Evolutionary conservation across 2,797 vertebrate genomes (phyloP).

Genomic region (Rhabdomys pumilio): DNA sequence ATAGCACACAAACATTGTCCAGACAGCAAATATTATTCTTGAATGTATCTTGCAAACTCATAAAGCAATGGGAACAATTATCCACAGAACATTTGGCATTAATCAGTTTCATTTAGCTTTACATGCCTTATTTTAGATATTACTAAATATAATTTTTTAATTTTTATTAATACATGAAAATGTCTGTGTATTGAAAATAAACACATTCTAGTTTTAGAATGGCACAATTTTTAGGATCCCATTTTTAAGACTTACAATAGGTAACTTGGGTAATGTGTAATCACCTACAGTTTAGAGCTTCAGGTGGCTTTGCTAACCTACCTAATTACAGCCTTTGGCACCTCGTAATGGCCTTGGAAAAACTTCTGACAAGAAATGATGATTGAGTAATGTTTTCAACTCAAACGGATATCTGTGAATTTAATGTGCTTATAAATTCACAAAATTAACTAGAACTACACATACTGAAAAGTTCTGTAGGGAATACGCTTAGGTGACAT

Average conservation of each 20-base stretch:
- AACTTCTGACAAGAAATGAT: constrained; percentile 72
- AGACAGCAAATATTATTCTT: constrained; percentile 33
- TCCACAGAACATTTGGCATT: neutral
- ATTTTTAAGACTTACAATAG: neutral
- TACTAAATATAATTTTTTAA: neutral
- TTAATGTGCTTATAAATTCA: constrained; percentile 25
- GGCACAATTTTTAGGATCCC: constrained; percentile 12
- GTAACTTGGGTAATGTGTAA: constrained; percentile 61
- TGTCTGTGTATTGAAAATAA: neutral
- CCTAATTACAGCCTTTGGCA: constrained; percentile 57
- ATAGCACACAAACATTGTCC: neutral
- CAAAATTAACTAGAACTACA: neutral
- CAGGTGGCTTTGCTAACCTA: constrained; percentile 41
- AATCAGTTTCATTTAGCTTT: constrained; percentile 26
- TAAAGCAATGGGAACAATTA: neutral
- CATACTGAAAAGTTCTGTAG: constrained; percentile 10
- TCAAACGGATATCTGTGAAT: constrained; percentile 48
- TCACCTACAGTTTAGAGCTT: constrained; percentile 61
- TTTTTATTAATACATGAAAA: constrained; percentile 28
- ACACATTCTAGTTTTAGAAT: constrained; percentile 52
- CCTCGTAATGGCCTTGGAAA: constrained; percentile 57
- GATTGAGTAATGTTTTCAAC: constrained; percentile 31
- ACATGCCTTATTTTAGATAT: constrained; percentile 2
- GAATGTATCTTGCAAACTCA: neutral
- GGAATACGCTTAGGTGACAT: neutral